A percentile compares a stretch with the other conserved stretches of the same genome.
These are phyloP conservation scores for Aleiodes testaceus DNA, from an alignment of 2,888 invertebrate genomes.

Conservation along the genomic window DNA sequence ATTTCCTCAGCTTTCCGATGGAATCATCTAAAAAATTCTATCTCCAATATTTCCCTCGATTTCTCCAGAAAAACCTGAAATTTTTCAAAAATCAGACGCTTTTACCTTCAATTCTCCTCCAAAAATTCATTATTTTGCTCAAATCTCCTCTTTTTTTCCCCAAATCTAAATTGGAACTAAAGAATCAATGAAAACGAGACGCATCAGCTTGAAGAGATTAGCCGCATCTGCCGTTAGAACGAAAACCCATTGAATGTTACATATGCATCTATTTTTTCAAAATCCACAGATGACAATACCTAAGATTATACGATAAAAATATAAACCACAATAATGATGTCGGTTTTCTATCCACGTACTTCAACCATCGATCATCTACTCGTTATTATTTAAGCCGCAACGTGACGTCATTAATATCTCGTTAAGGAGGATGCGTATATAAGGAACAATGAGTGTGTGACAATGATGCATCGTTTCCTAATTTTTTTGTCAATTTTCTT, in stretches of 20 bases:
- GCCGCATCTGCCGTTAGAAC: slow-evolving; percentile 55
- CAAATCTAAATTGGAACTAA: no score
- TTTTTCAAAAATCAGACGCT: no score
- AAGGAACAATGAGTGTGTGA: slow-evolving; percentile 55
- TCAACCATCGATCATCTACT: slow-evolving; percentile 70
- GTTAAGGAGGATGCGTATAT: slow-evolving; percentile 61
- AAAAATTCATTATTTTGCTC: no score
- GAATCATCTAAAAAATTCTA: no score
- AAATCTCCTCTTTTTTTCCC: no score
- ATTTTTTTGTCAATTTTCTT: slow-evolving; percentile 28
- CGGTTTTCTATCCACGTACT: slow-evolving; percentile 54
- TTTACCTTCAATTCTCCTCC: no score
- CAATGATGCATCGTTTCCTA: slow-evolving; percentile 69
- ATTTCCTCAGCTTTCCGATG: no score
- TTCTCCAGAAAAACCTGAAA: no score
- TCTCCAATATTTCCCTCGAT: not conserved
- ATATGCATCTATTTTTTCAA: slow-evolving; percentile 20
- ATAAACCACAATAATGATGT: slow-evolving; percentile 62
- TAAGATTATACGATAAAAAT: slow-evolving; percentile 59
- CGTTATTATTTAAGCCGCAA: slow-evolving; percentile 72
- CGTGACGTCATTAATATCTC: slow-evolving; percentile 72
- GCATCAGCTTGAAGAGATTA: slow-evolving; percentile 61
- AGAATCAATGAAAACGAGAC: slow-evolving; percentile 37
- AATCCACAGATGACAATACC: slow-evolving; percentile 46
- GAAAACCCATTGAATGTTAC: slow-evolving; percentile 26